Evolutionary conservation across 2,888 invertebrate species (phyloP), one percentile per base, ranked within the genome.

Genomic region (Theretra japonica): DNA sequence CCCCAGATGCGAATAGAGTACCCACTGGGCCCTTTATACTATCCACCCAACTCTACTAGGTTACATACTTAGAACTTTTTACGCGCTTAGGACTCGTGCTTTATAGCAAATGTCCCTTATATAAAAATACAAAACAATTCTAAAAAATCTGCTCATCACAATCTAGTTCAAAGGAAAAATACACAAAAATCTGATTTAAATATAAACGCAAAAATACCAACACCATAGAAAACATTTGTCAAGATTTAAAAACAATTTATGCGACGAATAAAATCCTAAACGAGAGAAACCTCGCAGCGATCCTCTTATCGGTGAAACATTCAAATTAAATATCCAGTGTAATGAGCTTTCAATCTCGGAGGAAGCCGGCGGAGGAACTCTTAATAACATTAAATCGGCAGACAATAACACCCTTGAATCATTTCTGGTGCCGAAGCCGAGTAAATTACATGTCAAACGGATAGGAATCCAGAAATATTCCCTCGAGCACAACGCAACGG

Each of bases 391-490:
- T 85, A 87, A 90, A 88, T 87, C 85, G 83, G 82, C 86, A 88
- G 88, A 89, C 88, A 90, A 90, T 91, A 89, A 88, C 89, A 88
- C 87, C 84, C 86, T 85, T 82, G 84, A 90, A 88, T 88, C 87
- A 86, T 88, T 87, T 69, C 69, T 72, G 80, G 77, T 81, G 80
- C 77, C 79, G 80, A 81, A 83, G 84, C 82, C 83, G 82, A 84
- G 86, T 88, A 91, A 92, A 92, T 93, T 91, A 90, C 89, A 90
- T 88, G 90, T 92, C 90, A 91, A 93, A 91, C 88, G 88, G 85
- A 84, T 87, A 84, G 85, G 86, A 89, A 90, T 91, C 88, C 91
- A 89, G 89, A 90, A 92, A 92, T 91, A 90, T 92, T 92, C 86
- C 79, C 79, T 78, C 76, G 77, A 79, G 79, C 80, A 82, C 79